Percentiles rank a stretch among this genome's conserved stretches.
Evolutionary conservation across 2,888 invertebrate genomes (phyloP).

Genomic region (Rhogogaster chlorosoma): DNA sequence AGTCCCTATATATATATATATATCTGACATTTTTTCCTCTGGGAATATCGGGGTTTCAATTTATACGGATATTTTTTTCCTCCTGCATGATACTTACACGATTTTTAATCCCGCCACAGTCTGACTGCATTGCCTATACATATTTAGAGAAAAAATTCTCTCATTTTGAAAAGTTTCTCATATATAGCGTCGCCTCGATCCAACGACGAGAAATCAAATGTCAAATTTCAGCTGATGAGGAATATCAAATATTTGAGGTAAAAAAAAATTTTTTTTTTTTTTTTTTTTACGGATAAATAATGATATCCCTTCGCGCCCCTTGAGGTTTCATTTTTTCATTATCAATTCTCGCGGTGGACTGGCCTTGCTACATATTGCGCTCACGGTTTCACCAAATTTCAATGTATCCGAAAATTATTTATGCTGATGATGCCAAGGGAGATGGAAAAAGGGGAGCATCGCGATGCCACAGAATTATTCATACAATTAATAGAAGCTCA

Average conservation of each 20-base stretch:
- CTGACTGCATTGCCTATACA: background rate
- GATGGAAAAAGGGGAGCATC: background rate
- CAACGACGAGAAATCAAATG: background rate
- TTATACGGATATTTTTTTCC: background rate
- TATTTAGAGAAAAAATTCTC: background rate
- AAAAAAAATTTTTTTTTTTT: no score
- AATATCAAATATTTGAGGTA: background rate
- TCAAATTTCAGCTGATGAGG: background rate
- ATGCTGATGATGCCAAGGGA: background rate
- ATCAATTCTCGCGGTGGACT: background rate
- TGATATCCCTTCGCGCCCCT: background rate
- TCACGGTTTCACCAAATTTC: background rate
- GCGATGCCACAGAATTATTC: background rate
- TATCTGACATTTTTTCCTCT: background rate
- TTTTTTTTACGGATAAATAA: background rate
- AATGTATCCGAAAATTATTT: background rate
- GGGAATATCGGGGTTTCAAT: conserved; percentile 14
- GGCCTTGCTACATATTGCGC: background rate
- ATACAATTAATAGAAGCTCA: conserved; percentile 9
- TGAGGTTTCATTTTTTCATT: background rate
- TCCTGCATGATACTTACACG: background rate
- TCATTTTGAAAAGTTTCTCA: background rate
- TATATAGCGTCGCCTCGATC: no score
- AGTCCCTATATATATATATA: background rate
- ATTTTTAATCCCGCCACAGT: background rate